Evolutionary conservation across 2,797 vertebrate species (phyloP).

Genomic region (Anisognathus igniventris): DNA sequence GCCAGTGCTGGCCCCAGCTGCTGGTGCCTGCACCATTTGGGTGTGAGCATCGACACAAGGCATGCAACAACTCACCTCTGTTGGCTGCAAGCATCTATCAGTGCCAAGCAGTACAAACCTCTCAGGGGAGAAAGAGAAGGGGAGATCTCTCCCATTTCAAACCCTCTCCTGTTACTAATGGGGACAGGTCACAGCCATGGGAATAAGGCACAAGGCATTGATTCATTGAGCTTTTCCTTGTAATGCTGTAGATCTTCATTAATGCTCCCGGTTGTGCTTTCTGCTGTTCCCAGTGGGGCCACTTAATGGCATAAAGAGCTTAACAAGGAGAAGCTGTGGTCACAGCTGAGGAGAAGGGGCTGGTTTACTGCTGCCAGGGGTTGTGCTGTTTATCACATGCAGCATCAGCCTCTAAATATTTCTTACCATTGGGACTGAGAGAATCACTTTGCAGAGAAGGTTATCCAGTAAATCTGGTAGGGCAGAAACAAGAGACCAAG

Average conservation of each 20-base stretch:
- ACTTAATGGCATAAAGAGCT: slow-evolving; percentile 55
- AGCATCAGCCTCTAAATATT: not conserved
- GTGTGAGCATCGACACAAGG: not conserved
- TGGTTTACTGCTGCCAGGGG: not conserved
- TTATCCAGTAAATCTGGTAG: not conserved
- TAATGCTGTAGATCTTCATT: slow-evolving; percentile 70
- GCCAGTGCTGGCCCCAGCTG: not conserved
- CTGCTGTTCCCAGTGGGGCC: slow-evolving; percentile 12
- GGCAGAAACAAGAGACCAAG: not conserved
- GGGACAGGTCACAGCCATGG: slow-evolving; percentile 11
- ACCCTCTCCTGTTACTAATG: slow-evolving; percentile 37
- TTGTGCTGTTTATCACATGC: not conserved
- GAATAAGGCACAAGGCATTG: not conserved
- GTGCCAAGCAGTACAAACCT: not conserved
- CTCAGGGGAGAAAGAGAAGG: slow-evolving; percentile 10
- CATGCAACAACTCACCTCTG: not conserved
- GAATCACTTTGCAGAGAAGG: not conserved
- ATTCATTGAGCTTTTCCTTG: slow-evolving; percentile 63
- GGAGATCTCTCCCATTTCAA: not conserved
- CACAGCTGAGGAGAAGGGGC: not conserved
- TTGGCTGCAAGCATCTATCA: not conserved
- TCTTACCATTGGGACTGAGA: not conserved
- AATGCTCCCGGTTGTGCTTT: slow-evolving; percentile 22
- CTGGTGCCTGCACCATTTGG: not conserved
- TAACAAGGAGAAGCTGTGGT: slow-evolving; percentile 28